Evolutionary conservation across 2,113 vertebrate genomes (phyloP).

Genomic region (Syngnathus typhle): DNA sequence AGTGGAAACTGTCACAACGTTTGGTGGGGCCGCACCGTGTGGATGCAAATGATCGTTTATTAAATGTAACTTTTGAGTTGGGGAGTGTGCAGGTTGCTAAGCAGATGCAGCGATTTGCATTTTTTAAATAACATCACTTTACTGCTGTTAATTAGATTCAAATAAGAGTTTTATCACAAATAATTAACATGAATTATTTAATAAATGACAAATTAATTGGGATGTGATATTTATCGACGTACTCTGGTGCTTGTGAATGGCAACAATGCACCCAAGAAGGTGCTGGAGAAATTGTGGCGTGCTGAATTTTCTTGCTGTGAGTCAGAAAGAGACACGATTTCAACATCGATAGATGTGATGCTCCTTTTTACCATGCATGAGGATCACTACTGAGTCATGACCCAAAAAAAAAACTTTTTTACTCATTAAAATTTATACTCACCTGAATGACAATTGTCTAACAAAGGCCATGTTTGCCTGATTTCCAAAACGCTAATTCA

Average conservation of each 20-base stretch:
- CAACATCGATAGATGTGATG: neutral
- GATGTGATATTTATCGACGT: neutral
- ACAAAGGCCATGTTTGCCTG: neutral
- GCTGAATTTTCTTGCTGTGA: neutral
- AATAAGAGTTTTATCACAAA: no score
- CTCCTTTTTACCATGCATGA: neutral
- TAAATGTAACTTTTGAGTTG: neutral
- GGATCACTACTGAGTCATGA: neutral
- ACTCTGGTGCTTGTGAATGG: neutral
- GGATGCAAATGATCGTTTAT: constrained; percentile 4
- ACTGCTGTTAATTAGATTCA: no score
- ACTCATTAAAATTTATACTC: neutral
- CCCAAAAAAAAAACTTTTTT: neutral
- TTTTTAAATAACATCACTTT: no score
- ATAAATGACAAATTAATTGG: neutral
- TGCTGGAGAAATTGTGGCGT: neutral
- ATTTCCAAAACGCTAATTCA: constrained; percentile 4
- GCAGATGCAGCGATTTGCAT: neutral
- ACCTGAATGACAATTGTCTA: neutral
- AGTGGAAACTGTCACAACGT: constrained; percentile 48
- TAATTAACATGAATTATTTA: no score
- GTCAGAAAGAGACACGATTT: constrained; percentile 1
- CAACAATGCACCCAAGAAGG: neutral
- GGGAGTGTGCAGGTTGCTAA: neutral
- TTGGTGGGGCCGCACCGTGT: constrained; percentile 30